Percentiles rank a stretch among this genome's conserved stretches.
Conservation (phyloP, 1,140 invertebrate genomes). For the Heliconius congener region DNA sequence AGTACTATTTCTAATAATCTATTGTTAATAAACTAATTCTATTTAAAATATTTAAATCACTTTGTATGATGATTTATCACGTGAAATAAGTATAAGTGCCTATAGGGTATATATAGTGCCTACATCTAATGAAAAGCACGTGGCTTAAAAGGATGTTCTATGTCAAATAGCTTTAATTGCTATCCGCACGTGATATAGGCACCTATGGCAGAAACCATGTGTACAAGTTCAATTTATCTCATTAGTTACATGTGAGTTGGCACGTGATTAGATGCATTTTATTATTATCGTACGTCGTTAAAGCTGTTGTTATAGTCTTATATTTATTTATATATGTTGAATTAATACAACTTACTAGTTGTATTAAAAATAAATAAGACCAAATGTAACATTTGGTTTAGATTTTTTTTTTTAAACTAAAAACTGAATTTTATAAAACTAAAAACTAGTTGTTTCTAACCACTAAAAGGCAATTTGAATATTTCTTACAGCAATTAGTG, state of each 20-base stretch:
- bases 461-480: neutral
- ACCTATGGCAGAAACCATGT: conserved; percentile 45
- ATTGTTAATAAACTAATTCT: no score
- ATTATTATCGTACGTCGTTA: neutral
- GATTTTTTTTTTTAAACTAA: neutral
- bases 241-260: conserved; percentile 29
- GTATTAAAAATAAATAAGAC: neutral
- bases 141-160: conserved; percentile 55
- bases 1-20: neutral
- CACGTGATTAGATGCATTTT: conserved; percentile 37
- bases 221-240: conserved; percentile 24
- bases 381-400: neutral
- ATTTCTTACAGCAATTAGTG: neutral
- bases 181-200: conserved; percentile 55
- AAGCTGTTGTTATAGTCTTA: neutral
- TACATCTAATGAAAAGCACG: conserved; percentile 39
- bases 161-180: conserved; percentile 59
- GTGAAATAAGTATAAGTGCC: neutral
- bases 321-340: neutral
- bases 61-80: no score
- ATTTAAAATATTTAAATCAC: neutral
- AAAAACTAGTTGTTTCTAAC: neutral
- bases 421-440: neutral
- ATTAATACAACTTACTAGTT: neutral
- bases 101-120: neutral